These are phyloP conservation scores for Syrphus vitripennis DNA, from an alignment of 2,888 invertebrate genomes.

Conservation along the genomic window DNA sequence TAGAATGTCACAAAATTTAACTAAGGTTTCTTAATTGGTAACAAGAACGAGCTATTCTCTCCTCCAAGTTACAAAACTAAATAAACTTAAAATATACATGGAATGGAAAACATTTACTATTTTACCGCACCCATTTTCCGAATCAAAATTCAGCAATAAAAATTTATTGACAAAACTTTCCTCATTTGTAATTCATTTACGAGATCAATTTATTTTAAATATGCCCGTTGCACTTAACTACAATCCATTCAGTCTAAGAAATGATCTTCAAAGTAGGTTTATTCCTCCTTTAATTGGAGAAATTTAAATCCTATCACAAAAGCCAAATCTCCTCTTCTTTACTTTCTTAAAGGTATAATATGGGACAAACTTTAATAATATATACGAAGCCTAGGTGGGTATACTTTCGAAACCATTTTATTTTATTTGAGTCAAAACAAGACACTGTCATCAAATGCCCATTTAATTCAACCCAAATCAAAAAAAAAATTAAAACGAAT, in stretches of 20 bases:
- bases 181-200: neutral
- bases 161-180: neutral
- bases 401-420: neutral
- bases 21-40: no score
- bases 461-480: constrained; percentile 8
- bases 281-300: neutral
- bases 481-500: constrained; percentile 25
- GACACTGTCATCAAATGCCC: neutral
- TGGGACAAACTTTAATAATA: neutral
- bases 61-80: no score
- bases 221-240: neutral
- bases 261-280: neutral
- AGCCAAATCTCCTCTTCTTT: neutral
- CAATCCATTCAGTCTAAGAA: neutral
- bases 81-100: no score
- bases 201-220: neutral
- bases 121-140: neutral
- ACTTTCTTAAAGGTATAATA: neutral
- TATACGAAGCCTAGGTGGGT: no score
- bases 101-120: no score
- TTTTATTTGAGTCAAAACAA: neutral
- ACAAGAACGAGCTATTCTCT: no score
- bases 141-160: neutral
- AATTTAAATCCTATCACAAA: neutral
- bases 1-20: no score